phyloP scores from a whole-genome alignment of 2,113 vertebrate species.

The Rhinoptilus africanus region DNA sequence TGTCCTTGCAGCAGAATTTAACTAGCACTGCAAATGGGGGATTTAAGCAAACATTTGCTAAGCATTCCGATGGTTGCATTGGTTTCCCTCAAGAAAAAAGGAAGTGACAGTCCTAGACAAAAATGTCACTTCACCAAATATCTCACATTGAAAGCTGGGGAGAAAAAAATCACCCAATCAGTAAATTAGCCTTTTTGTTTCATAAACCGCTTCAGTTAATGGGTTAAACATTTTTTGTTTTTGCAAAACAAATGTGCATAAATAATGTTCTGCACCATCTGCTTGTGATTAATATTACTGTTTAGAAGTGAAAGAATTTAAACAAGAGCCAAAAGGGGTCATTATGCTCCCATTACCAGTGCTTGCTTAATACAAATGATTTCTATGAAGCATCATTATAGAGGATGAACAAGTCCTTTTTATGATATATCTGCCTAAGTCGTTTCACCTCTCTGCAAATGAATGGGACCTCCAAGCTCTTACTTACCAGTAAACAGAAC shows the following conservation, averaged over 20 bases:
- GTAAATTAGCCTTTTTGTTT: constrained; percentile 12
- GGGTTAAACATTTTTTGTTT: constrained; percentile 31
- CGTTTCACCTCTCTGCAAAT: constrained; percentile 29
- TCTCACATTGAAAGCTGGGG: not conserved
- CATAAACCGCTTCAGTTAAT: constrained; percentile 13
- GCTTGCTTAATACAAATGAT: constrained; percentile 52
- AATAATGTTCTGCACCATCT: constrained; percentile 57
- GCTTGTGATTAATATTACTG: constrained; percentile 61
- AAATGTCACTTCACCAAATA: not conserved
- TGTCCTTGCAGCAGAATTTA: not conserved
- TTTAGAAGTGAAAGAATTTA: constrained; percentile 61
- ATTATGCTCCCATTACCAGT: constrained; percentile 45
- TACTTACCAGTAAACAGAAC: not conserved
- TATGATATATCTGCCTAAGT: not conserved
- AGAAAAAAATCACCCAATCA: not conserved
- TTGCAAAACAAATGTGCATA: constrained; percentile 48
- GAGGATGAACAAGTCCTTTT: constrained; percentile 17
- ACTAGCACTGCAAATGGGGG: rapidly evolving
- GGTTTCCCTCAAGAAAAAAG: not conserved
- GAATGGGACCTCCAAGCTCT: not conserved
- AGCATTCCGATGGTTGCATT: not conserved
- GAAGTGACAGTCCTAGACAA: not conserved
- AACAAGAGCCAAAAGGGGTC: constrained; percentile 59
- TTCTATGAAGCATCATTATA: constrained; percentile 12
- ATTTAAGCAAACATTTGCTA: no score